A percentile compares a stretch with the other conserved stretches of the same genome.
These are phyloP conservation scores for Menura novaehollandiae DNA, from an alignment of 2,113 vertebrate genomes.

Conservation along the genomic window DNA sequence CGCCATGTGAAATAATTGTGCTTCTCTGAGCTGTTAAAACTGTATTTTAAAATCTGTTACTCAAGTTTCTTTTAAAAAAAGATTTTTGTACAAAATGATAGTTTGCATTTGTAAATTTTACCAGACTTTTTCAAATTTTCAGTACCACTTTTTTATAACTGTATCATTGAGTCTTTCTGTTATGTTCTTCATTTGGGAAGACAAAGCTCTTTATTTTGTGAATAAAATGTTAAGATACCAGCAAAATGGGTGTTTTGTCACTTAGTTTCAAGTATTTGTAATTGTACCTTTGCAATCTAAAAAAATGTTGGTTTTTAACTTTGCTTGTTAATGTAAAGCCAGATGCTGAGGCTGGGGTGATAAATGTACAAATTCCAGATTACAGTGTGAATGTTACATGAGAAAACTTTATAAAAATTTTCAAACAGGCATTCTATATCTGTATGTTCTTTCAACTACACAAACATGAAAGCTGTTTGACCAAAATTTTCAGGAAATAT, in stretches of 20 bases:
- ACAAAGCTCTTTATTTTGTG: constrained; percentile 69
- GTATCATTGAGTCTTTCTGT: constrained; percentile 10
- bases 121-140: constrained; percentile 61
- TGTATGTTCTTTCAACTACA: neutral
- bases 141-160: constrained; percentile 48
- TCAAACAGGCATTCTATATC: neutral
- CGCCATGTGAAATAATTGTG: neutral
- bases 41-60: constrained; percentile 36
- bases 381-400: neutral
- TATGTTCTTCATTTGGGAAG: constrained; percentile 42
- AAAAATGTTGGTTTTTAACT: neutral
- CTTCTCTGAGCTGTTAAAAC: constrained; percentile 16
- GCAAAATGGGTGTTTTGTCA: constrained; percentile 11
- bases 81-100: constrained; percentile 69
- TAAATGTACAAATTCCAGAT: neutral
- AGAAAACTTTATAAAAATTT: neutral
- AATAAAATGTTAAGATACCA: constrained; percentile 70
- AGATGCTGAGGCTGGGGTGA: neutral
- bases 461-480: neutral
- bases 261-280: constrained; percentile 14
- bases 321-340: neutral
- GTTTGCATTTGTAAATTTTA: constrained; percentile 68
- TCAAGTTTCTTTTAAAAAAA: constrained; percentile 35
- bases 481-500: neutral
- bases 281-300: neutral